These are phyloP conservation scores for Theropithecus gelada DNA, from an alignment of 2,113 vertebrate species.

Conservation along the genomic window DNA sequence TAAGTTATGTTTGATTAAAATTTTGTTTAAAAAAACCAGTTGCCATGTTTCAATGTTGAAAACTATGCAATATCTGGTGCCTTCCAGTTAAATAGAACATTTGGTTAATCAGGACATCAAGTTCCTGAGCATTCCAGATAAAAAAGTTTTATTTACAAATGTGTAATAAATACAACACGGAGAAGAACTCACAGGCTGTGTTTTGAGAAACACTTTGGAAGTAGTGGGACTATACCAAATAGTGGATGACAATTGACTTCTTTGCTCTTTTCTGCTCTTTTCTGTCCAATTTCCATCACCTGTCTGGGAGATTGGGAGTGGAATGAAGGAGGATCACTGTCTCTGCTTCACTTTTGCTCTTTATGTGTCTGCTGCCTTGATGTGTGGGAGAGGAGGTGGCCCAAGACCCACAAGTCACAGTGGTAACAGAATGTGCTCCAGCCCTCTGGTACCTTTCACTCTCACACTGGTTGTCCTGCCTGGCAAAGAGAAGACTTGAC, in stretches of 20 bases:
- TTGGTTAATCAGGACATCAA: background rate
- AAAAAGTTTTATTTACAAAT: background rate
- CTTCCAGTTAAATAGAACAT: slow-evolving; percentile 8
- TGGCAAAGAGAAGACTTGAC: background rate
- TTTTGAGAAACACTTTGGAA: background rate
- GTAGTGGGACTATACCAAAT: too few relatives aligned
- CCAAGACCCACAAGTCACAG: background rate
- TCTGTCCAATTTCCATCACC: background rate
- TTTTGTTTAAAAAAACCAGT: slow-evolving; percentile 6
- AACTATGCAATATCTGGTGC: background rate
- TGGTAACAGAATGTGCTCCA: rapidly evolving
- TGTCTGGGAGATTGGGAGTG: background rate
- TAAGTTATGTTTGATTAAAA: slow-evolving; percentile 55
- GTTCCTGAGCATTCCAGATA: background rate
- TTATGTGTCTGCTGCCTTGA: background rate
- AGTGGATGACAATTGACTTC: background rate
- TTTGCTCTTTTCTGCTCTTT: background rate
- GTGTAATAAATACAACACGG: background rate
- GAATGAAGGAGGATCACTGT: background rate
- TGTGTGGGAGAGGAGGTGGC: background rate
- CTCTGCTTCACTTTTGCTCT: background rate
- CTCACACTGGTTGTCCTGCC: background rate
- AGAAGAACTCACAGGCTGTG: background rate
- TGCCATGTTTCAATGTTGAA: background rate
- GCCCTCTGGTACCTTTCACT: background rate